These are phyloP conservation scores for Delichon dasypus DNA, from an alignment of 2,797 vertebrate species.

Conservation along the genomic window DNA sequence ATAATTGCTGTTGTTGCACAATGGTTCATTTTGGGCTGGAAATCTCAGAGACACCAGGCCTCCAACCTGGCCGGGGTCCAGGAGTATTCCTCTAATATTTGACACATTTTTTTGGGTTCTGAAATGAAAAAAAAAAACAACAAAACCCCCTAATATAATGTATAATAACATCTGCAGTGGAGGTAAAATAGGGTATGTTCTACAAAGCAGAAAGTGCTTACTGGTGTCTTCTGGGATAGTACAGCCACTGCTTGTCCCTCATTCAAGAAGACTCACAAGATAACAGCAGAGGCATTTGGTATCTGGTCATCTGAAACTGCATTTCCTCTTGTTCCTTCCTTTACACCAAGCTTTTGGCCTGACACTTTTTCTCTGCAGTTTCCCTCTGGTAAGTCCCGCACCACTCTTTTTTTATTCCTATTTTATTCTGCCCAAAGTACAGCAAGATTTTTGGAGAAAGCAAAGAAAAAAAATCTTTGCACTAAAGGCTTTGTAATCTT, in stretches of 20 bases:
- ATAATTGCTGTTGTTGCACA: neutral
- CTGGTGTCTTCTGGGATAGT: neutral
- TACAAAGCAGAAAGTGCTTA: neutral
- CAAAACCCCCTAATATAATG: neutral
- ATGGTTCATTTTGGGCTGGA: neutral
- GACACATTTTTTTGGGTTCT: neutral
- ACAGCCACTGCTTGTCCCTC: neutral
- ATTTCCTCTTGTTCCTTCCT: neutral
- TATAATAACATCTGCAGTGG: neutral
- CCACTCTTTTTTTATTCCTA: neutral
- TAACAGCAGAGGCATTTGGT: neutral
- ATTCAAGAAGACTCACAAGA: neutral
- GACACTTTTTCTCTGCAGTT: neutral
- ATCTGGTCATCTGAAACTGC: conserved; percentile 1
- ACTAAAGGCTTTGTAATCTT: neutral
- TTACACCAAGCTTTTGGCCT: neutral
- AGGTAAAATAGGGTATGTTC: neutral
- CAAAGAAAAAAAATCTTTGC: neutral
- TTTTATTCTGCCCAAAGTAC: neutral
- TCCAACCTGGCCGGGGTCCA: neutral
- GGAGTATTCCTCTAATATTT: neutral
- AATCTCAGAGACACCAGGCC: neutral
- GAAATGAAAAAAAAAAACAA: neutral
- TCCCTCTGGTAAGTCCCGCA: neutral
- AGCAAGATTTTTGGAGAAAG: neutral